A percentile compares a stretch with the other conserved stretches of the same genome.
phyloP scores from a whole-genome alignment of 2,888 invertebrate species.

The Crocallis elinguaria region DNA sequence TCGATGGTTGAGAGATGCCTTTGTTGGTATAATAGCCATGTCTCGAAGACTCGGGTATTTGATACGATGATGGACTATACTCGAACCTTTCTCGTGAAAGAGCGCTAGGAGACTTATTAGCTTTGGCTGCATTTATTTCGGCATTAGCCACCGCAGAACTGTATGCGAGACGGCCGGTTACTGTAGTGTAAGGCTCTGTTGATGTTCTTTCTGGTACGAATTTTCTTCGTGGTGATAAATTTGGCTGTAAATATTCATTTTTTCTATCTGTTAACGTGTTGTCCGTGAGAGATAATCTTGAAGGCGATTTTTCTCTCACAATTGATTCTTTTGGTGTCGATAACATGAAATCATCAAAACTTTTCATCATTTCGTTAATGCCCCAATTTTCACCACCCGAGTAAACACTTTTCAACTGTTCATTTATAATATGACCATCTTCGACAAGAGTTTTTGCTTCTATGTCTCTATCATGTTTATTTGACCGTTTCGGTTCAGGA shows the following conservation, averaged over 20 bases:
- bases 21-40: conserved; percentile 71
- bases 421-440: conserved; percentile 88
- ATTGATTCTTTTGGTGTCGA: conserved; percentile 79
- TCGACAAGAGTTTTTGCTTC: conserved; percentile 86
- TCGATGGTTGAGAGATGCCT: conserved; percentile 71
- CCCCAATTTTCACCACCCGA: conserved; percentile 88
- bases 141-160: conserved; percentile 88
- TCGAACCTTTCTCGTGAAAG: conserved; percentile 85
- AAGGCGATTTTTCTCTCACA: conserved; percentile 84
- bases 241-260: conserved; percentile 85
- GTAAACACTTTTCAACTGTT: conserved; percentile 88
- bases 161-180: conserved; percentile 87
- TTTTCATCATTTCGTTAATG: conserved; percentile 87
- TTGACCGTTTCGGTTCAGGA: conserved; percentile 82
- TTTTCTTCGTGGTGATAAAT: conserved; percentile 85
- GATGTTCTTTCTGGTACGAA: conserved; percentile 84
- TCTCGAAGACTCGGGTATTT: conserved; percentile 66
- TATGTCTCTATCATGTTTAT: conserved; percentile 82
- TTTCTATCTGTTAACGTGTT: conserved; percentile 86
- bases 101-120: conserved; percentile 78
- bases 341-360: conserved; percentile 85
- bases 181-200: conserved; percentile 87
- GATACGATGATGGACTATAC: conserved; percentile 84
- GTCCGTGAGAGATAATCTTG: conserved; percentile 86
- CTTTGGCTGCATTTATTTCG: conserved; percentile 83